phyloP scores from a whole-genome alignment of 2,113 vertebrate species.

The Copsychus sechellarum region DNA sequence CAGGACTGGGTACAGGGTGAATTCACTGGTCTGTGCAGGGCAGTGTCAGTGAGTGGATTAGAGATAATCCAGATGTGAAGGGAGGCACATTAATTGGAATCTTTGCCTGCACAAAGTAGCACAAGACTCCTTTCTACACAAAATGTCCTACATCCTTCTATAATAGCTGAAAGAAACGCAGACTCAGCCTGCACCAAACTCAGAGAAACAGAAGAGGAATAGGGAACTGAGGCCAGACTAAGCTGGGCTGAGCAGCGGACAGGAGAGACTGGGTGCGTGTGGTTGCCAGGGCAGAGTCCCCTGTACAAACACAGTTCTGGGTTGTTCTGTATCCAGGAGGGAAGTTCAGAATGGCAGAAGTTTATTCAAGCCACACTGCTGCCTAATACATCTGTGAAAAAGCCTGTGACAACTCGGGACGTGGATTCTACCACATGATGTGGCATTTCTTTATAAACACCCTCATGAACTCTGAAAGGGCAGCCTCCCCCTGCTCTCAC shows the following conservation, averaged over 20 bases:
- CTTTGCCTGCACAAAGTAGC: neutral
- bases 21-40: neutral
- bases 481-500: neutral
- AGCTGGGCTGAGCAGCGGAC: neutral
- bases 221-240: neutral
- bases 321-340: neutral
- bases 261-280: neutral
- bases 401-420: neutral
- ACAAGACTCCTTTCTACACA: neutral
- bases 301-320: neutral
- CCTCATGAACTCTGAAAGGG: neutral
- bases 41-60: neutral
- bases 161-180: neutral
- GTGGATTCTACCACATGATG: neutral
- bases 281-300: neutral
- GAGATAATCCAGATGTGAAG: neutral
- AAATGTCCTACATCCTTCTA: neutral
- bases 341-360: neutral
- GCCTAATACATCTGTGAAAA: neutral
- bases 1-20: neutral
- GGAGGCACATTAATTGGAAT: fast-evolving
- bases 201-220: neutral
- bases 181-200: neutral
- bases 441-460: neutral
- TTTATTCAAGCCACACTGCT: neutral